Percentiles rank a stretch among this genome's conserved stretches.
These are phyloP conservation scores for Hoplodrina blanda DNA, from an alignment of 2,888 invertebrate species.

Conservation along the genomic window DNA sequence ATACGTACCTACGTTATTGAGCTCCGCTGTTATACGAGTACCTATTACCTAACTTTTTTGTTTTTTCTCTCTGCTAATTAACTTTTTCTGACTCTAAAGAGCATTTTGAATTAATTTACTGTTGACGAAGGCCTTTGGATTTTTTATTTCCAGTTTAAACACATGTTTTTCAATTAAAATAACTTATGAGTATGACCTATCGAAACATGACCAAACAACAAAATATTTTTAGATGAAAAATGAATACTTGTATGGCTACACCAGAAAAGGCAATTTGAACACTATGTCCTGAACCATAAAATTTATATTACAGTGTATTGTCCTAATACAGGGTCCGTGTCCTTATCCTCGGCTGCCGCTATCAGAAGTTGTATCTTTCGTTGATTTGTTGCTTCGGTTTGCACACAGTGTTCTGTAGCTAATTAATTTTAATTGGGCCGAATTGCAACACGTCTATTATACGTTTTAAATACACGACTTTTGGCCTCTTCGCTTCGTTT, in stretches of 20 bases:
- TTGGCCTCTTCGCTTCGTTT: slow-evolving; percentile 70
- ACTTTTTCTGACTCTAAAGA: slow-evolving; percentile 5
- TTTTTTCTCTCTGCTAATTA: not conserved
- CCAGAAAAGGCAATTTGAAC: slow-evolving; percentile 60
- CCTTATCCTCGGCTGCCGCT: slow-evolving; percentile 79
- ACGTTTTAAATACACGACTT: slow-evolving; percentile 66
- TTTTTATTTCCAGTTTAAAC: slow-evolving; percentile 20
- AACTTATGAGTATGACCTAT: slow-evolving; percentile 33
- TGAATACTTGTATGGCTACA: slow-evolving; percentile 18
- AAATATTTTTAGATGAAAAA: slow-evolving; percentile 45
- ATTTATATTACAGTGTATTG: slow-evolving; percentile 67
- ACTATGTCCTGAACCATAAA: slow-evolving; percentile 65
- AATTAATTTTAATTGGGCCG: slow-evolving; percentile 89
- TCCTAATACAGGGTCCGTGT: slow-evolving; percentile 69
- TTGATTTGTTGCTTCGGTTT: slow-evolving; percentile 86
- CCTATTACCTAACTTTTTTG: not conserved
- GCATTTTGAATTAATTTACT: slow-evolving; percentile 27
- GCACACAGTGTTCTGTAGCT: slow-evolving; percentile 85
- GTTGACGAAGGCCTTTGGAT: not conserved
- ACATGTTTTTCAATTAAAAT: slow-evolving; percentile 36
- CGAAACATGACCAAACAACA: slow-evolving; percentile 41
- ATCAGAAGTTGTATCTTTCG: slow-evolving; percentile 84
- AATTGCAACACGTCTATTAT: slow-evolving; percentile 79
- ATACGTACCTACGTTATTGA: not conserved
- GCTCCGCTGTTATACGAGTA: not conserved